These are phyloP conservation scores for Typhlichthys subterraneus DNA, from an alignment of 2,797 vertebrate species.

Conservation along the genomic window DNA sequence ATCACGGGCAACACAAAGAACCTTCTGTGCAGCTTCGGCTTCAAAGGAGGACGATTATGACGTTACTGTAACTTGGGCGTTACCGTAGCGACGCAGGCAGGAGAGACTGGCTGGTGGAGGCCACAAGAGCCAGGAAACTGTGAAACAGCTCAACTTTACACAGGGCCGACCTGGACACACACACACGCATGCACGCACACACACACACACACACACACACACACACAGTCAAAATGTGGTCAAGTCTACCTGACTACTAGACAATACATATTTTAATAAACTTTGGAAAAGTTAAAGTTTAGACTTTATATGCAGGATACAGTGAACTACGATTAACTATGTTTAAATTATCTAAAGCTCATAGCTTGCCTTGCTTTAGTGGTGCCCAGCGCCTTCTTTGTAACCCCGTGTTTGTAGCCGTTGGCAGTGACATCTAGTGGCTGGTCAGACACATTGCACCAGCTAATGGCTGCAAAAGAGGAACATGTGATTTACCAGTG, in stretches of 20 bases:
- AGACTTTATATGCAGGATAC: background rate
- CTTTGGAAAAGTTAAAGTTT: background rate
- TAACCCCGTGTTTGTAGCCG: slow-evolving; percentile 92
- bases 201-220: slow-evolving; percentile 8
- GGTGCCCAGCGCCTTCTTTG: slow-evolving; percentile 82
- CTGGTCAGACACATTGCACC: slow-evolving; percentile 85
- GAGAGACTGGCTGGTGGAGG: slow-evolving; percentile 70
- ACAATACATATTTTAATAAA: background rate
- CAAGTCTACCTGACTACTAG: background rate
- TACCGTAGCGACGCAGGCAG: slow-evolving; percentile 88
- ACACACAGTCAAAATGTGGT: background rate
- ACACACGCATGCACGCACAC: background rate
- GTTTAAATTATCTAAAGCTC: background rate
- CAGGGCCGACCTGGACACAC: slow-evolving; percentile 83
- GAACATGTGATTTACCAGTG: background rate
- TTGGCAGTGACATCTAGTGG: slow-evolving; percentile 92
- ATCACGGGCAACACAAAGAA: background rate
- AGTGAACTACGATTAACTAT: background rate
- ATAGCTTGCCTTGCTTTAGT: slow-evolving; percentile 82
- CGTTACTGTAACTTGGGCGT: slow-evolving; percentile 7
- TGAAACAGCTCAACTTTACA: slow-evolving; percentile 92
- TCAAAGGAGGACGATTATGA: slow-evolving; percentile 12
- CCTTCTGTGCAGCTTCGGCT: too few relatives aligned
- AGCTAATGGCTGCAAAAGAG: slow-evolving; percentile 86
- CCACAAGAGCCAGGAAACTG: slow-evolving; percentile 82